Evolutionary conservation across 2,113 vertebrate species (phyloP), one percentile per base, ranked within the genome.

Genomic region (Thymallus thymallus): DNA sequence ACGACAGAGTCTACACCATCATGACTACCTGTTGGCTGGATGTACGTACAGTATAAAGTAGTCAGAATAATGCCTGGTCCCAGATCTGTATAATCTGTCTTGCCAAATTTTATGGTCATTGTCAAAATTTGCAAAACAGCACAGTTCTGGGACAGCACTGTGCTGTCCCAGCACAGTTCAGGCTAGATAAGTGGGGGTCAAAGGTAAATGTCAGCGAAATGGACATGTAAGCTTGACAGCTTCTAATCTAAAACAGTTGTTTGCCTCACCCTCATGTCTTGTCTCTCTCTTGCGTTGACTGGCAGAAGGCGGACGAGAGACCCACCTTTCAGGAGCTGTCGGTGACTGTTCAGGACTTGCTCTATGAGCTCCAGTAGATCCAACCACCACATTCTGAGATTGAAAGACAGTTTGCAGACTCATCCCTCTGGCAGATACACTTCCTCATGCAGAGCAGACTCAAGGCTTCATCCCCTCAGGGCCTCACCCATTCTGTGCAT

Each of bases 11-110:
- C 68, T 97, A 97, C 20, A 70, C 79, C 88, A 92, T 99, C 78
- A 99, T 99, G 98, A 90, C 91, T 56, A 94, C 83, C 79, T 99
- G 98, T 77, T 99, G 98, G 98, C 86, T 88, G 0, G 96, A 98
- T 78, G 97, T 97, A 77, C 81, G 82, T 79, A 41, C 13, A 35
- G 16, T 32, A 7, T 55, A 22, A 20, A 6, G 14, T 41, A 24
- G 35, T 24, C n/a, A 62, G 24, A 9, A 55, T 41, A 12, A 55
- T 62, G 1, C 16, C 16, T 14, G 48, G 48, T 51, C 48, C 4
- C 1, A 26, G 16, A 10, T n/a, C 4, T 58, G 5, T 63, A 10
- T 69, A 60, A 10, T 41, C 35, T 41, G 35, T 41, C 2, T 10
- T 41, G 35, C 9, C 9, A 41, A 41, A 41, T 41, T 2, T 41